Base-by-base conservation (phyloP, 1,140 invertebrate species). In the Cyclargus thomasi region DNA sequence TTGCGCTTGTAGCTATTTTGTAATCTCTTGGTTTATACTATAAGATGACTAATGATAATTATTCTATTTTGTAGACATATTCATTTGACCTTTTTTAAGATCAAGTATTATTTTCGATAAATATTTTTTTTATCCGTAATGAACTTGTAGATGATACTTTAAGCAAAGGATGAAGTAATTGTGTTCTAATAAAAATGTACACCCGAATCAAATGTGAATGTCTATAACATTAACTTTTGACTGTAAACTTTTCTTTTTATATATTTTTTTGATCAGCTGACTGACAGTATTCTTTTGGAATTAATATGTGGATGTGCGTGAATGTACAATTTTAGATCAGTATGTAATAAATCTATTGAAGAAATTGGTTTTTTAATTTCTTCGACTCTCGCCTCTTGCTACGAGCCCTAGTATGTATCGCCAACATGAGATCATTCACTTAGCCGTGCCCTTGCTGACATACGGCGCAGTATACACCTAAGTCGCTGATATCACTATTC, bases 101-200 rank as follows among this genome's bases (percentile, higher is more conserved):
- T 83, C 80, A 74, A 88, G 88, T 90, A 90, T 90, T 90, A 90
- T 88, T 88, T 87, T 90, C 79, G 86, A 85, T 86, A 83, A 87
- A 89, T 81, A 83, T 74, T 75, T 83, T 81, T n/a, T 83, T 80
- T 83, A 77, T 71, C 55, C 76, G 70, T 70, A 67, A 65, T 70
- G 68, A 36, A 57, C 65, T 53, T 47, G 67, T 70, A 53, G 66
- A 47, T 22, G 68, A 62, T 69, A 71, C 47, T 66, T 20, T 59
- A 59, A 11, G 17, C 21, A 59, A 21, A 59, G 55, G 17, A 59
- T 59, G 55, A 59, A 59, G 55, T 59, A 55, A 55, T 21, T 59
- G 55, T 59, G 55, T 59, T 59, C 55, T 20, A 59, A 18, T 59
- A 59, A 59, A 59, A 59, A 20, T 21, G 4, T 59, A 59, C n/a